phyloP scores from a whole-genome alignment of 2,888 invertebrate species.

The Apamea anceps region DNA sequence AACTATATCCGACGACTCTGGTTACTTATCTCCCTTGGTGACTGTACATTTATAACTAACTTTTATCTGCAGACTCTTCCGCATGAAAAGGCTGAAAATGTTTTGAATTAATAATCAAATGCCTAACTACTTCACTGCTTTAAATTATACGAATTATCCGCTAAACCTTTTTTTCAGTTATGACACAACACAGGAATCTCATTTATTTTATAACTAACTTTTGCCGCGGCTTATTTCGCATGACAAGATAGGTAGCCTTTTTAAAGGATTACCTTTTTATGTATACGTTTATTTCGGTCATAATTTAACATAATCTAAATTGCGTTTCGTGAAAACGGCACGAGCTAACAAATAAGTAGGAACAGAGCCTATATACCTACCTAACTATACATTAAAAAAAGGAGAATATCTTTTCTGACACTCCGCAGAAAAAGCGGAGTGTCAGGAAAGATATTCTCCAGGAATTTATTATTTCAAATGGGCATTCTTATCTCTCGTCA shows the following conservation, averaged over 20 bases:
- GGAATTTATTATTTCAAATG: constrained; percentile 41
- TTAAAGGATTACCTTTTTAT: constrained; percentile 33
- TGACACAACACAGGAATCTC: constrained; percentile 23
- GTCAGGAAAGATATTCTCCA: not conserved
- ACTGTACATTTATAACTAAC: constrained; percentile 15
- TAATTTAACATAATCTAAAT: constrained; percentile 40
- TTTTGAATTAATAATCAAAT: constrained; percentile 40
- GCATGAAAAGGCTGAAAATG: constrained; percentile 20
- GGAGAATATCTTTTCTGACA: too few relatives aligned
- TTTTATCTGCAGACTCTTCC: constrained; percentile 30
- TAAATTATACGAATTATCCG: constrained; percentile 17
- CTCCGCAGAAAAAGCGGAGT: not conserved
- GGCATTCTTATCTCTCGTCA: constrained; percentile 13
- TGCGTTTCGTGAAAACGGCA: not conserved
- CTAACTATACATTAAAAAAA: not conserved
- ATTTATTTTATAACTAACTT: constrained; percentile 47
- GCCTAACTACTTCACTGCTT: constrained; percentile 3
- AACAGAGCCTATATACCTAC: not conserved
- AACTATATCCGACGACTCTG: too few relatives aligned
- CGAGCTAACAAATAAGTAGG: not conserved
- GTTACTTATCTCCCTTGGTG: too few relatives aligned
- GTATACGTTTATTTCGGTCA: constrained; percentile 24
- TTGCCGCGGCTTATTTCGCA: constrained; percentile 44
- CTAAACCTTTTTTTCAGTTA: constrained; percentile 19
- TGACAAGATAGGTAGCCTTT: constrained; percentile 22